phyloP scores from a whole-genome alignment of 2,797 vertebrate species.

The Channa striata region DNA sequence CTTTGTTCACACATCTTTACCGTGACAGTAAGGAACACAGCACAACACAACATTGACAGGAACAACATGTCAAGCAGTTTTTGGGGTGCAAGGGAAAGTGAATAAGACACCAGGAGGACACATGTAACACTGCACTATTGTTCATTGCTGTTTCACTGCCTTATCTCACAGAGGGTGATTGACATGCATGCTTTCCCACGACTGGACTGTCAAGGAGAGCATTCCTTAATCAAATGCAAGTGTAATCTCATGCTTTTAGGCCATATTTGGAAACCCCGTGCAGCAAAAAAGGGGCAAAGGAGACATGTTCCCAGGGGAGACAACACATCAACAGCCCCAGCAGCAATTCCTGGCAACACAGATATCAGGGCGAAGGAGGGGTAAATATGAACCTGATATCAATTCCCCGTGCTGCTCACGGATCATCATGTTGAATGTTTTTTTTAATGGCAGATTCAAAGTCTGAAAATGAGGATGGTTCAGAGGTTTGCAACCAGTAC shows the following conservation, averaged over 20 bases:
- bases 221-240: slow-evolving; percentile 59
- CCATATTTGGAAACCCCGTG: slow-evolving; percentile 59
- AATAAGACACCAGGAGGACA: slow-evolving; percentile 64
- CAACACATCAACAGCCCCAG: slow-evolving; percentile 58
- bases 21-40: slow-evolving; percentile 57
- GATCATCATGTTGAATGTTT: slow-evolving; percentile 77
- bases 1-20: slow-evolving; percentile 79
- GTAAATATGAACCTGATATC: slow-evolving; percentile 75
- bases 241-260: slow-evolving; percentile 58
- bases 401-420: slow-evolving; percentile 72
- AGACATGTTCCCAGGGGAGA: slow-evolving; percentile 43
- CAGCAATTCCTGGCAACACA: slow-evolving; percentile 52
- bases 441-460: slow-evolving; percentile 67
- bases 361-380: slow-evolving; percentile 76
- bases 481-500: slow-evolving; percentile 27
- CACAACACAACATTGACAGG: slow-evolving; percentile 61
- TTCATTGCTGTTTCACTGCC: slow-evolving; percentile 86
- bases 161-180: slow-evolving; percentile 76
- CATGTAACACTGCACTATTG: slow-evolving; percentile 60
- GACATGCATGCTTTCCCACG: slow-evolving; percentile 64
- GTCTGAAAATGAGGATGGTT: slow-evolving; percentile 43
- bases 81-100: slow-evolving; percentile 61
- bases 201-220: slow-evolving; percentile 37
- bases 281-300: slow-evolving; percentile 41
- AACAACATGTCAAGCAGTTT: slow-evolving; percentile 62